Percentiles rank a stretch among this genome's conserved stretches.
Conservation (phyloP, 2,888 invertebrate genomes). For the Orthonychiurus folsomi region DNA sequence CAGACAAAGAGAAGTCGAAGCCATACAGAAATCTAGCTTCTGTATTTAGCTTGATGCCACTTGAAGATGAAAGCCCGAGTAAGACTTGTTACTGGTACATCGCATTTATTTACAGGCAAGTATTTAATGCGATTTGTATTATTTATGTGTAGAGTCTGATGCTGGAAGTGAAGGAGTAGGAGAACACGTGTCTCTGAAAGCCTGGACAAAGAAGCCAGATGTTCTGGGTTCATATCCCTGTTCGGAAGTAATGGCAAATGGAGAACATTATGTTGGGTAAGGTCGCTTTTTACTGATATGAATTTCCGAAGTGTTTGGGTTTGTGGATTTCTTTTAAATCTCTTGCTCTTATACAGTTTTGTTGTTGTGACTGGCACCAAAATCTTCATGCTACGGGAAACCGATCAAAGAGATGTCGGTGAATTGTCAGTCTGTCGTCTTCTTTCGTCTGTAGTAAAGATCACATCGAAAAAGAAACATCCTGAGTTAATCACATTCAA, state of each 20-base stretch:
- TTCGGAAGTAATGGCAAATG: slow-evolving; percentile 82
- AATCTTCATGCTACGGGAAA: slow-evolving; percentile 65
- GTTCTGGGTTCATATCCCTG: slow-evolving; percentile 80
- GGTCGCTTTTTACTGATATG: slow-evolving; percentile 15
- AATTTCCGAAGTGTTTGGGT: not conserved
- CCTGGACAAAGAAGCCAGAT: slow-evolving; percentile 73
- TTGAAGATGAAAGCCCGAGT: slow-evolving; percentile 63
- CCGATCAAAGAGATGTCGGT: slow-evolving; percentile 51
- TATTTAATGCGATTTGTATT: slow-evolving; percentile 3
- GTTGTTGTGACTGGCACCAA: slow-evolving; percentile 77
- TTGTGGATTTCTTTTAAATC: not conserved
- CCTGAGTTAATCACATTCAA: slow-evolving; percentile 96
- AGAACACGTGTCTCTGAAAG: slow-evolving; percentile 69
- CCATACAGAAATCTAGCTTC: slow-evolving; percentile 67
- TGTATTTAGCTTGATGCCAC: slow-evolving; percentile 63
- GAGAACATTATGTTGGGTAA: slow-evolving; percentile 71
- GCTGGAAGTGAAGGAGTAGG: slow-evolving; percentile 56
- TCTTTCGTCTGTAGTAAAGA: slow-evolving; percentile 86
- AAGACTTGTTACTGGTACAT: not conserved
- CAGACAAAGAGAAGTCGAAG: slow-evolving; percentile 61
- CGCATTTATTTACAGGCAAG: not conserved
- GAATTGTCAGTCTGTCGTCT: slow-evolving; percentile 78
- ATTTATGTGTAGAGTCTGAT: too few relatives aligned
- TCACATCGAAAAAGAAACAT: slow-evolving; percentile 89
- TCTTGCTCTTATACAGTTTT: slow-evolving; percentile 52